A percentile compares a stretch with the other conserved stretches of the same genome.
phyloP scores from a whole-genome alignment of 1,140 invertebrate species.

The Drosophila repletoides region DNA sequence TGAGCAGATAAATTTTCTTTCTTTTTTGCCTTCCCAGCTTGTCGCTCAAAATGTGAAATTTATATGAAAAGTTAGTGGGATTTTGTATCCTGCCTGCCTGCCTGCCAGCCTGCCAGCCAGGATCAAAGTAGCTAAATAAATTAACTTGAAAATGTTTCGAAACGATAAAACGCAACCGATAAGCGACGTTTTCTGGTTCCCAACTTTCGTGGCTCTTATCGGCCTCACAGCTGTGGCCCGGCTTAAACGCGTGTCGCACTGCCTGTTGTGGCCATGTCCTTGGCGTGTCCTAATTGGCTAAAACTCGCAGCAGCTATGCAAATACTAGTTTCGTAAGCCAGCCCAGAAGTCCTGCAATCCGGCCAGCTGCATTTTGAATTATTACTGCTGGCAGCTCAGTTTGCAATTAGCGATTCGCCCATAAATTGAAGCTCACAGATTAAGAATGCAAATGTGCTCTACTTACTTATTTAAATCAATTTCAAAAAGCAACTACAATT shows the following conservation, averaged over 20 bases:
- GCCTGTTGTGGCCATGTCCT: slow-evolving; percentile 2
- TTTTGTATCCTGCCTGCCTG: neutral
- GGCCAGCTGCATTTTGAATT: slow-evolving; percentile 43
- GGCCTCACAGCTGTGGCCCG: slow-evolving; percentile 5
- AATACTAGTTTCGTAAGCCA: slow-evolving; percentile 1
- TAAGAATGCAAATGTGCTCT: slow-evolving; percentile 22
- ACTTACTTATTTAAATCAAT: slow-evolving; percentile 35
- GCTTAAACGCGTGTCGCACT: slow-evolving; percentile 26
- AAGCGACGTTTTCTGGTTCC: slow-evolving; percentile 40
- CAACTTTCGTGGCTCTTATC: slow-evolving; percentile 58
- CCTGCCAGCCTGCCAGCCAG: neutral
- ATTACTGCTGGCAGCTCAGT: slow-evolving; percentile 51
- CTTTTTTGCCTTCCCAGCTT: slow-evolving; percentile 9
- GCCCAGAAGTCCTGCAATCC: neutral
- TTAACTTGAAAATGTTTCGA: slow-evolving; percentile 60
- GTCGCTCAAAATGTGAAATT: slow-evolving; percentile 62
- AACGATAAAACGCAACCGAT: slow-evolving; percentile 56
- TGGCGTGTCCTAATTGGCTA: slow-evolving; percentile 45
- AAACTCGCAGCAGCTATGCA: slow-evolving; percentile 8
- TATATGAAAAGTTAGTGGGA: slow-evolving; percentile 67
- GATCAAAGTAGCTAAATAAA: slow-evolving; percentile 72
- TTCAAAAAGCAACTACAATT: neutral
- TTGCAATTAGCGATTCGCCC: slow-evolving; percentile 59
- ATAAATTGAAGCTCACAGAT: slow-evolving; percentile 69
- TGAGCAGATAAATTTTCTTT: slow-evolving; percentile 57